Evolutionary conservation across 1,140 invertebrate species (phyloP).

Genomic region (Pseudomyrmex pallidus): DNA sequence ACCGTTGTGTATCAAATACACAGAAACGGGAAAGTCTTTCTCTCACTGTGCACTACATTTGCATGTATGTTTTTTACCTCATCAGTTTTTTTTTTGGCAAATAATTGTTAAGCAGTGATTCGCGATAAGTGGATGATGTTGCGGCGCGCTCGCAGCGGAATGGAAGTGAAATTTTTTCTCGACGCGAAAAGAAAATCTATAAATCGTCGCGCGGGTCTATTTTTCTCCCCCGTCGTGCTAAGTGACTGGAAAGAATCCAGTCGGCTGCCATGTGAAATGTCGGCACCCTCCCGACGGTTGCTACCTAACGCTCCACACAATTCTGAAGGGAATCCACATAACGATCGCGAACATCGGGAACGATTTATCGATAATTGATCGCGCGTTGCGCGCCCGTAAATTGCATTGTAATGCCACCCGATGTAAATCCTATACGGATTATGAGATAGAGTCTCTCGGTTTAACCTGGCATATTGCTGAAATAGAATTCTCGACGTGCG

Average conservation of each 20-base stretch:
- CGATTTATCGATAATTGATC: constrained; percentile 68
- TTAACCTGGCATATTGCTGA: neutral
- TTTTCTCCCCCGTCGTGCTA: constrained; percentile 43
- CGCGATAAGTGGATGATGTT: constrained; percentile 3
- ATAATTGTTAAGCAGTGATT: constrained; percentile 16
- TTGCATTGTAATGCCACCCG: constrained; percentile 32
- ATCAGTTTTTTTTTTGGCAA: neutral
- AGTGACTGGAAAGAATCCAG: constrained; percentile 56
- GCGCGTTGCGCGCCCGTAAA: constrained; percentile 13
- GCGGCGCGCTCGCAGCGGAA: neutral
- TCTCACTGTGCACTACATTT: neutral
- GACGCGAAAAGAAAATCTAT: constrained; percentile 43
- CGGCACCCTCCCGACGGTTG: constrained; percentile 17
- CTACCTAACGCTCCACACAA: neutral
- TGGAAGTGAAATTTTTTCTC: constrained; percentile 40
- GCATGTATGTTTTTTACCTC: constrained; percentile 4
- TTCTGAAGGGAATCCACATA: constrained; percentile 13
- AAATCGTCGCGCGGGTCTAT: constrained; percentile 47
- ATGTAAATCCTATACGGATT: constrained; percentile 35
- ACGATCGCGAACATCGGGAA: constrained; percentile 34
- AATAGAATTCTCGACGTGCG: neutral
- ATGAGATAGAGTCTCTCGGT: neutral
- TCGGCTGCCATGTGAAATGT: constrained; percentile 51
- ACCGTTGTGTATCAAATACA: constrained; percentile 28
- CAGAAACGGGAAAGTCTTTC: neutral